phyloP scores from a whole-genome alignment of 2,113 vertebrate genomes.

The Myrmecophaga tridactyla region DNA sequence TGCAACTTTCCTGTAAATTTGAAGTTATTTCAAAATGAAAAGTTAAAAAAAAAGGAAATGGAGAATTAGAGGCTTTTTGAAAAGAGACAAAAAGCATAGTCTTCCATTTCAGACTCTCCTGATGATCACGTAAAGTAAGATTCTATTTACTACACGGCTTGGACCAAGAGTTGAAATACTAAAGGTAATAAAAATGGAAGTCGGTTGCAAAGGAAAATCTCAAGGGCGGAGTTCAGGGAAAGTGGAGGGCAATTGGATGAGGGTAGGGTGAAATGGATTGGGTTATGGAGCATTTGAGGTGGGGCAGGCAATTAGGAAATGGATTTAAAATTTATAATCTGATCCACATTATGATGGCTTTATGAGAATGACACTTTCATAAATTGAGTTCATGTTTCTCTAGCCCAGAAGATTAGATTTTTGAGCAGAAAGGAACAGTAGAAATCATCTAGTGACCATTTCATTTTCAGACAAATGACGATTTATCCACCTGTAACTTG shows the following conservation, averaged over 20 bases:
- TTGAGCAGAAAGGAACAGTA: neutral
- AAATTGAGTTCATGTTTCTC: slow-evolving; percentile 31
- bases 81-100: neutral
- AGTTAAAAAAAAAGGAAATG: neutral
- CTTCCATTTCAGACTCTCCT: neutral
- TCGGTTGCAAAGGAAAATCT: slow-evolving; percentile 38
- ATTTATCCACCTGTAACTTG: neutral
- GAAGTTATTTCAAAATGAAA: no score
- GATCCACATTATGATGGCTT: slow-evolving; percentile 36
- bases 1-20: no score
- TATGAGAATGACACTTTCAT: slow-evolving; percentile 12
- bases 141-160: neutral
- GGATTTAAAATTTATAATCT: slow-evolving; percentile 47
- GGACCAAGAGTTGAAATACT: neutral
- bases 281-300: neutral
- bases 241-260: neutral
- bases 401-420: neutral
- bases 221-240: neutral
- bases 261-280: neutral
- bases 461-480: neutral
- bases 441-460: slow-evolving; percentile 2
- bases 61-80: neutral
- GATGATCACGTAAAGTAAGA: neutral
- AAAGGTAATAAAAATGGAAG: neutral
- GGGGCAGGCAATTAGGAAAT: neutral